Base-by-base conservation (phyloP, 35 echinoderm and acorn worm genomes). In the Ophioderma brevispina region DNA sequence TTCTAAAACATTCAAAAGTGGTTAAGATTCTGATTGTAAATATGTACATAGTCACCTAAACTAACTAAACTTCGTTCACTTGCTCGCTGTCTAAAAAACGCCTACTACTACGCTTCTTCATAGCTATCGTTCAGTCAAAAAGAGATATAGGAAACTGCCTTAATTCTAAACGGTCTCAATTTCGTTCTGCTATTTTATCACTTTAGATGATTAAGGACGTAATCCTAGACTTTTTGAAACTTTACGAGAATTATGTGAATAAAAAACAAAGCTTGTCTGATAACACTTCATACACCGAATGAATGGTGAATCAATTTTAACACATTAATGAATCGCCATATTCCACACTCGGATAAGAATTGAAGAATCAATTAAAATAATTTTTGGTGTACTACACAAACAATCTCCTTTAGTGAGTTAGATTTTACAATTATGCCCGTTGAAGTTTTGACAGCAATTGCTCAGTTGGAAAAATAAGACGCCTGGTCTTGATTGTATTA, bases 401-500 rank as follows among this genome's bases (percentile, higher is more conserved):
- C 10, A 15, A 70, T 70, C n/a, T 70, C 59, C n/a, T 70, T 70
- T 70, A 70, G n/a, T 70, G 59, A 70, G 1, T 70, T 70, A 70
- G 59, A 70, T 70, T 70, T 70, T 70, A 70, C 15, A 13, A 70
- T 70, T 70, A 25, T 25, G n/a, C 23, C 59, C 4, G 59, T 4
- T 13, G 59, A 70, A 70, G 59, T 70, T 25, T 70, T 70, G 59
- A 70, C 59, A 25, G 59, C 59, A 70, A 70, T 70, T 70, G 59
- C 17, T 70, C 59, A 30, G 15, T 70, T 70, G 59, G n/a, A 70
- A 70, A 25, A 30, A 30, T 70, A 70, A 70, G n/a, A 15, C 59
- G 2, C 59, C 59, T 70, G 59, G 59, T 70, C 59, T 70, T 70
- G 59, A 70, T 70, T 70, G 59, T 70, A 70, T 70, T 70, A 70